These are phyloP conservation scores for Notolabrus celidotus DNA, from an alignment of 2,797 vertebrate genomes.

Conservation along the genomic window DNA sequence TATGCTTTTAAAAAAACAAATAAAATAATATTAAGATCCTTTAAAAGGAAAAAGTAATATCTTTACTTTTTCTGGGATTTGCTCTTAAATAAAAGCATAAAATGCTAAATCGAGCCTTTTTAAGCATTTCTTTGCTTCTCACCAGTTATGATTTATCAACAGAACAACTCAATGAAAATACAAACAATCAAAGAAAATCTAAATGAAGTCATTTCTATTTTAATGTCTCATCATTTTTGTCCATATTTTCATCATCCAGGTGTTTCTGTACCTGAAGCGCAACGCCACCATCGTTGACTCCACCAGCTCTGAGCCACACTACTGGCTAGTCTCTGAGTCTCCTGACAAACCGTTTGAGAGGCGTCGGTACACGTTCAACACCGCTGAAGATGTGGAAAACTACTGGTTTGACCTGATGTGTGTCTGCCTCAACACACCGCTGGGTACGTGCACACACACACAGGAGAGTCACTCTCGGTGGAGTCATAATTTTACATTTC, in stretches of 20 bases:
- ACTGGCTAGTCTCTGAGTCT: slow-evolving; percentile 90
- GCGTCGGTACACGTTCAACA: slow-evolving; percentile 86
- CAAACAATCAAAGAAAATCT: too few relatives aligned
- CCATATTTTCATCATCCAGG: slow-evolving; percentile 71
- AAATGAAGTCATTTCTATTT: too few relatives aligned
- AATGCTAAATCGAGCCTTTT: too few relatives aligned
- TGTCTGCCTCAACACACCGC: slow-evolving; percentile 95
- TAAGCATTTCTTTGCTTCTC: too few relatives aligned
- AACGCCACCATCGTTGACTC: slow-evolving; percentile 92
- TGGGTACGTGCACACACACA: slow-evolving; percentile 83
- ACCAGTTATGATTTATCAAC: too few relatives aligned
- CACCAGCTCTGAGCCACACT: slow-evolving; percentile 93
- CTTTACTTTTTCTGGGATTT: too few relatives aligned
- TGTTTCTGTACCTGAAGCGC: slow-evolving; percentile 91
- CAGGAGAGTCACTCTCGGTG: neutral
- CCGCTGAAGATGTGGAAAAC: slow-evolving; percentile 90
- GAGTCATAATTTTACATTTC: neutral
- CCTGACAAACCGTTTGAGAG: slow-evolving; percentile 90
- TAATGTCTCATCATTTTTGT: too few relatives aligned
- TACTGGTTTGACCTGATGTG: slow-evolving; percentile 99
- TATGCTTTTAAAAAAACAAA: too few relatives aligned
- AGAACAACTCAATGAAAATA: too few relatives aligned
- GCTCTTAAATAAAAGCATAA: too few relatives aligned
- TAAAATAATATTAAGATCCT: too few relatives aligned
- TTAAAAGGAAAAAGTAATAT: too few relatives aligned